phyloP scores from a whole-genome alignment of 2,113 vertebrate species.

The Oreocharis arfaki region DNA sequence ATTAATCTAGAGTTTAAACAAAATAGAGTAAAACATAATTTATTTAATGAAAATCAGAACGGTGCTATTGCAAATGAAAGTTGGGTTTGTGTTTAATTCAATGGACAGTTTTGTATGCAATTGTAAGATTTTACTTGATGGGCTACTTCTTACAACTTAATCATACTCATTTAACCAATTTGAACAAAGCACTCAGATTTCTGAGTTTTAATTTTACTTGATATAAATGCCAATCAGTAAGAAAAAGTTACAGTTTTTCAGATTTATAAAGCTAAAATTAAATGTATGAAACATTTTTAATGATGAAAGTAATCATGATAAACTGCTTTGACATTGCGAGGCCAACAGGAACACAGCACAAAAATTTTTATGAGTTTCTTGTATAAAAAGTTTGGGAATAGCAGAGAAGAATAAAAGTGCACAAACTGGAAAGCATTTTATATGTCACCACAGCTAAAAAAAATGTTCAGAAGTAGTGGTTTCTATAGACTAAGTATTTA shows the following conservation, averaged over 20 bases:
- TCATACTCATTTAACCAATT: conserved; percentile 12
- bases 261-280: background rate
- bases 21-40: conserved; percentile 63
- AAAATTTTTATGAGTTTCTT: background rate
- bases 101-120: conserved; percentile 31
- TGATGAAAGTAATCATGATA: background rate
- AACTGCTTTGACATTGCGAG: background rate
- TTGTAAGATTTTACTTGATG: conserved; percentile 46
- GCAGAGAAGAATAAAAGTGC: background rate
- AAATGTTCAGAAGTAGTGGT: background rate
- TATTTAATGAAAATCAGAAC: conserved; percentile 76
- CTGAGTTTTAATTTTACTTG: background rate
- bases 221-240: background rate
- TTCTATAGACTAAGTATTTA: background rate
- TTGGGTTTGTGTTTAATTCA: background rate
- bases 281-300: background rate
- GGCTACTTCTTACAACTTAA: conserved; percentile 52
- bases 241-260: background rate
- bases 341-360: background rate
- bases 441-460: background rate
- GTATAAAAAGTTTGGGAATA: background rate
- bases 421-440: background rate
- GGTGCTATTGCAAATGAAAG: conserved; percentile 58
- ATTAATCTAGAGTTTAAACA: conserved; percentile 71
- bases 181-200: conserved; percentile 8